These are phyloP conservation scores for Paramormyrops kingsleyae DNA, from an alignment of 2,113 vertebrate species.

Conservation along the genomic window DNA sequence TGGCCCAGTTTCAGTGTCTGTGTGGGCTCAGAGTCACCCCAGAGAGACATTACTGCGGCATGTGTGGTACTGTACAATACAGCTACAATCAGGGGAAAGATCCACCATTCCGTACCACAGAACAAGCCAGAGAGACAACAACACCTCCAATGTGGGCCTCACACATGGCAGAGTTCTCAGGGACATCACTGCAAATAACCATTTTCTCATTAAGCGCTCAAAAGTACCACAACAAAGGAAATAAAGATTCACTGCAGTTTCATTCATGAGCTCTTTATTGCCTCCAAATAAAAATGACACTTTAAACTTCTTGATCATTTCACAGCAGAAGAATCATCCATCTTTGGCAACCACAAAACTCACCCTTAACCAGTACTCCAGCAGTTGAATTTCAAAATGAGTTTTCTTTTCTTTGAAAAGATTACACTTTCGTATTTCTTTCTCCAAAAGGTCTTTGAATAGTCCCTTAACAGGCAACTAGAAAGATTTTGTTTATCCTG, in stretches of 20 bases:
- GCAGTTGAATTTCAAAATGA: neutral
- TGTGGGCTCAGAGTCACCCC: neutral
- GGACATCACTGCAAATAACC: neutral
- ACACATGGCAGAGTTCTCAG: neutral
- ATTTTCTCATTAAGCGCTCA: neutral
- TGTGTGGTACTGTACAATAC: neutral
- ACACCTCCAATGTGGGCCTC: neutral
- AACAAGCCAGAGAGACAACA: neutral
- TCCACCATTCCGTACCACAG: neutral
- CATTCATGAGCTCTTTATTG: neutral
- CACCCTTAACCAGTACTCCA: neutral
- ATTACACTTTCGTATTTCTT: neutral
- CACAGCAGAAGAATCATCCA: neutral
- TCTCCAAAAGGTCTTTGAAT: neutral
- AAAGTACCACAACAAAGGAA: neutral
- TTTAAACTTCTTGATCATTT: neutral
- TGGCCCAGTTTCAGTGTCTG: neutral
- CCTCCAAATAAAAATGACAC: neutral
- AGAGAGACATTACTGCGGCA: neutral
- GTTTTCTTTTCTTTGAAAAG: neutral
- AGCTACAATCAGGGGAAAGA: neutral
- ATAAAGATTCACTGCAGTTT: neutral
- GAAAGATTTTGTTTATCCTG: neutral
- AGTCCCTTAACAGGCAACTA: neutral
- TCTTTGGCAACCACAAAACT: neutral